phyloP scores from a whole-genome alignment of 2,797 vertebrate genomes.

The Trachops cirrhosus region DNA sequence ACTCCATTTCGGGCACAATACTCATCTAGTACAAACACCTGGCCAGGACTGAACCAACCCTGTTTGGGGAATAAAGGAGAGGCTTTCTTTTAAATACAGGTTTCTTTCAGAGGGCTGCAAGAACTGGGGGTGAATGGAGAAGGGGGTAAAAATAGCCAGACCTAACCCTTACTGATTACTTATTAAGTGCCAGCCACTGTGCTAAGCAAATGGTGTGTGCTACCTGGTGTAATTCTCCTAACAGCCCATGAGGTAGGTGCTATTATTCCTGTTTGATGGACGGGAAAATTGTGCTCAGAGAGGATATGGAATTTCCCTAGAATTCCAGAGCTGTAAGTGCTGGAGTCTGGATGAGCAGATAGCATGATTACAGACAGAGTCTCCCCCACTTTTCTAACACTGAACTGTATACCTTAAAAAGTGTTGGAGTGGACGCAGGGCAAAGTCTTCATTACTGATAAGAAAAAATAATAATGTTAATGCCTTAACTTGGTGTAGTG shows the following conservation, averaged over 20 bases:
- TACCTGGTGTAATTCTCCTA: neutral
- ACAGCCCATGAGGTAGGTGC: fast-evolving
- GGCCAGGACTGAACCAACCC: constrained; percentile 99
- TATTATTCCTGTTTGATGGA: neutral
- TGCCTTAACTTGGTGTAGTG: neutral
- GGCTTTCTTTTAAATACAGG: constrained; percentile 82
- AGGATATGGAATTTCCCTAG: neutral
- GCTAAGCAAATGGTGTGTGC: fast-evolving
- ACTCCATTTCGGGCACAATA: constrained; percentile 98
- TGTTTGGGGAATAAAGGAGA: constrained; percentile 83
- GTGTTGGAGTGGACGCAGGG: neutral
- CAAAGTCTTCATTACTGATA: neutral
- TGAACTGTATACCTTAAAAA: neutral
- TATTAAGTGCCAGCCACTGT: too few relatives aligned
- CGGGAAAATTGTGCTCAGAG: neutral
- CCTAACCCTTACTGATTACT: neutral
- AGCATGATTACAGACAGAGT: neutral
- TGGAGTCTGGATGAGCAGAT: neutral
- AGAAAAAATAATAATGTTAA: neutral
- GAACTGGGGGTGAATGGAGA: constrained; percentile 33
- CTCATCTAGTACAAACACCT: constrained; percentile 98
- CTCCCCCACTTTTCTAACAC: neutral
- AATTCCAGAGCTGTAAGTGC: neutral
- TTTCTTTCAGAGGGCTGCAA: constrained; percentile 59
- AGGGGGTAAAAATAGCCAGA: neutral